These are phyloP conservation scores for Varanus komodoensis DNA, from an alignment of 2,113 vertebrate species.

Conservation along the genomic window DNA sequence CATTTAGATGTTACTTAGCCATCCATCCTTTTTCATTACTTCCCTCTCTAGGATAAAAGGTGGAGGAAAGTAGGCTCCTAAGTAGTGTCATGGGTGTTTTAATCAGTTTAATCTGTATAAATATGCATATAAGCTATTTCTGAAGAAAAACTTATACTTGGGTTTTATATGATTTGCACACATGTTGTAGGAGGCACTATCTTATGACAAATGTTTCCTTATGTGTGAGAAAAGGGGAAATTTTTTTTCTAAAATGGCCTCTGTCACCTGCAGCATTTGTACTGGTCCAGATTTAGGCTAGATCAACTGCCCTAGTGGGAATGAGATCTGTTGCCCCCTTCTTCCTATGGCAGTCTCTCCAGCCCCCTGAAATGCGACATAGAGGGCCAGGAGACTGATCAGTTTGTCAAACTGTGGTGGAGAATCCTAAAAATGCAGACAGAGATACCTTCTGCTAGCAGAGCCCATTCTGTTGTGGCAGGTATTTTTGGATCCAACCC, in stretches of 20 bases:
- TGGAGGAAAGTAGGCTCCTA: neutral
- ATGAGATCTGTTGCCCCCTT: too few relatives aligned
- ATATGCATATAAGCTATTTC: neutral
- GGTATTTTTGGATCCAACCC: too few relatives aligned
- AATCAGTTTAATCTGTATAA: neutral
- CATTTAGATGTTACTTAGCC: neutral
- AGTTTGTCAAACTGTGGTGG: neutral
- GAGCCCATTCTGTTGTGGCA: too few relatives aligned
- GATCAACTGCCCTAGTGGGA: too few relatives aligned
- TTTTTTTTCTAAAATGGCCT: conserved; percentile 1
- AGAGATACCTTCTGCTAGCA: too few relatives aligned
- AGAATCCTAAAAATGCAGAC: too few relatives aligned
- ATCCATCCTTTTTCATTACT: neutral
- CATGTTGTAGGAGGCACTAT: neutral
- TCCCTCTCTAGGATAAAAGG: neutral
- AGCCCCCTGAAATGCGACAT: too few relatives aligned
- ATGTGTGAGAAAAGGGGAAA: neutral
- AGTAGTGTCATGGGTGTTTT: neutral
- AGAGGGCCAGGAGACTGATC: too few relatives aligned
- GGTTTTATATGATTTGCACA: neutral
- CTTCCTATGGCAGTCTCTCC: neutral
- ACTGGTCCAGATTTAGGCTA: too few relatives aligned
- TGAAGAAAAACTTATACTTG: neutral
- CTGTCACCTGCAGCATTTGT: neutral
- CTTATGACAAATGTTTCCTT: neutral